Conservation (phyloP, 92 coral and sea anemone species). For the Porites rus region DNA sequence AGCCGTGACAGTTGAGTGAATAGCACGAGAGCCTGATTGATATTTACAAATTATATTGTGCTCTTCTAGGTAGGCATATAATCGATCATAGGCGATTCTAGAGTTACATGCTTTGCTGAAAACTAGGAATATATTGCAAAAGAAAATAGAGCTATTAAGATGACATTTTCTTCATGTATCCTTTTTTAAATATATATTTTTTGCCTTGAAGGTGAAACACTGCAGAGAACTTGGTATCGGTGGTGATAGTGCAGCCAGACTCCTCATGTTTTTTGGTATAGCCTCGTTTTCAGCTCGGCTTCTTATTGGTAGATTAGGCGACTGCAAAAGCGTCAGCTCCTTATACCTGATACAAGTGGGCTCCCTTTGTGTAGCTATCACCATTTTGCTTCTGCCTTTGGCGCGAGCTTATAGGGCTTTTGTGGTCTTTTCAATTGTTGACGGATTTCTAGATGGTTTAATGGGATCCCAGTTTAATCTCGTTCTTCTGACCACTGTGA, state of each 20-base stretch:
- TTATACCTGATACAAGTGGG: neutral
- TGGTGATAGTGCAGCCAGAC: neutral
- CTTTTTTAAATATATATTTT: neutral
- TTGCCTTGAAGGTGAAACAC: neutral
- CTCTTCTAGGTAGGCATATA: no score
- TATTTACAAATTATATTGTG: no score
- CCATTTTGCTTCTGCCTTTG: slow-evolving; percentile 1
- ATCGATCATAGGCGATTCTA: no score
- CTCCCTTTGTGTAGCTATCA: neutral
- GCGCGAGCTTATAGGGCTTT: neutral
- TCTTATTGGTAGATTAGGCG: slow-evolving; percentile 2
- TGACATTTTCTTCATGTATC: neutral
- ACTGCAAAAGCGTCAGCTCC: neutral
- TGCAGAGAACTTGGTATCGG: slow-evolving; percentile 1
- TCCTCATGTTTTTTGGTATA: neutral
- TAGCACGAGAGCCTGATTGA: no score
- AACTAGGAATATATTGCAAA: no score
- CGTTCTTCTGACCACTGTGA: neutral
- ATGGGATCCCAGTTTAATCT: neutral
- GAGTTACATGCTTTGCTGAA: no score
- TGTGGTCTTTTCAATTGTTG: neutral
- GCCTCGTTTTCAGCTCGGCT: neutral
- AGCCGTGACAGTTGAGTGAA: no score
- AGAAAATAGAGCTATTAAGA: no score
- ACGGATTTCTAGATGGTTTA: neutral